These are phyloP conservation scores for Okapia johnstoni DNA, from an alignment of 2,113 vertebrate species.

Conservation along the genomic window DNA sequence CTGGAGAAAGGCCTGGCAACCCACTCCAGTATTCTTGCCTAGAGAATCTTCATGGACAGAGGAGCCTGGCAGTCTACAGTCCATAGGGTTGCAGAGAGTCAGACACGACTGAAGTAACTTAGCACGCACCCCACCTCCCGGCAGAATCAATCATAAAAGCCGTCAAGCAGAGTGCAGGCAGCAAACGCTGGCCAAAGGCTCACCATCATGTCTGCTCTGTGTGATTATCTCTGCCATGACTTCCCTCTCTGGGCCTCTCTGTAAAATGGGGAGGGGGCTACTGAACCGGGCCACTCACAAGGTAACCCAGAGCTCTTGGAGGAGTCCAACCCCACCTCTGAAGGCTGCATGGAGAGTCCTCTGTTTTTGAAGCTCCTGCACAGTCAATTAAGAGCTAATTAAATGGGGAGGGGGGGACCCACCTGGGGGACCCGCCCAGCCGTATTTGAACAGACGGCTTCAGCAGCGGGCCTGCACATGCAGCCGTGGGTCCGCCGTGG, in stretches of 20 bases:
- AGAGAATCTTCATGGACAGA: not conserved
- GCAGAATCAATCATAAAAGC: not conserved
- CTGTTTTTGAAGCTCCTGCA: not conserved
- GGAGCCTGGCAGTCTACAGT: not conserved
- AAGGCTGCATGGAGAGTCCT: not conserved
- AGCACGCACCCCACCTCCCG: not conserved
- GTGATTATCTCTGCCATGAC: fast-evolving
- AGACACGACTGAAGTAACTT: not conserved
- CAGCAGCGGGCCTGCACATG: not conserved
- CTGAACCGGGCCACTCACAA: fast-evolving
- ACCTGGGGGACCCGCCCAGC: not conserved
- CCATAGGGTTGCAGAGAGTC: not conserved
- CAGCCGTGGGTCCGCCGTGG: not conserved
- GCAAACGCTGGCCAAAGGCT: fast-evolving
- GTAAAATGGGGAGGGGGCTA: not conserved
- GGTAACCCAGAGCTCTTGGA: not conserved
- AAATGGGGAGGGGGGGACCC: not conserved
- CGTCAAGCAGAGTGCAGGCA: fast-evolving
- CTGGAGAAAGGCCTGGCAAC: not conserved
- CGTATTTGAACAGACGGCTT: not conserved
- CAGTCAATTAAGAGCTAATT: not conserved
- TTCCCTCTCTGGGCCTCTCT: not conserved
- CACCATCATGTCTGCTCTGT: fast-evolving
- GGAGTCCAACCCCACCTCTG: not conserved
- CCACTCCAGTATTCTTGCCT: not conserved